Percentiles rank a stretch among this genome's conserved stretches.
Evolutionary conservation across 2,888 invertebrate genomes (phyloP).

Genomic region (Sinopyrophorus schimmeli): DNA sequence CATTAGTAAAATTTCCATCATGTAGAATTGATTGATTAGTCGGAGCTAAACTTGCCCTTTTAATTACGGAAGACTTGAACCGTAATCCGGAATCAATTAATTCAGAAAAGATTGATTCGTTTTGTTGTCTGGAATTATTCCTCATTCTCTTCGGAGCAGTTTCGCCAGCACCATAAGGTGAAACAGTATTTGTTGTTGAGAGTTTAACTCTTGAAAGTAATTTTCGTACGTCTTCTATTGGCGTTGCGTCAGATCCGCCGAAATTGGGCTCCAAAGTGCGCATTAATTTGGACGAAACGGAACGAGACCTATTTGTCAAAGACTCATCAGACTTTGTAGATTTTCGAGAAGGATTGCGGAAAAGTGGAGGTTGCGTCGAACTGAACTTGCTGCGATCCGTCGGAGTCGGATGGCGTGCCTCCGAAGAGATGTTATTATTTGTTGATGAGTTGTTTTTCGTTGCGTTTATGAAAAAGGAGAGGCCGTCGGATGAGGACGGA

Average conservation of each 20-base stretch:
- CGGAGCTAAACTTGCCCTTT: conserved; percentile 22
- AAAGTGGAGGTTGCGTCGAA: no score
- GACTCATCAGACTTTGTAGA: no score
- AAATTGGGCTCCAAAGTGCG: conserved; percentile 7
- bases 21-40: conserved; percentile 29
- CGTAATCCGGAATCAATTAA: conserved; percentile 22
- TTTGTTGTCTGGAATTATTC: conserved; percentile 17
- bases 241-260: conserved; percentile 4
- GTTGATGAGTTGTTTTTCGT: neutral
- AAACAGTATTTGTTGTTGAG: neutral
- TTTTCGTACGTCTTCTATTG: neutral
- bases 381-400: no score
- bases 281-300: conserved; percentile 11
- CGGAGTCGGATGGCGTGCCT: no score
- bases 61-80: conserved; percentile 22
- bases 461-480: no score
- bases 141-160: conserved; percentile 6
- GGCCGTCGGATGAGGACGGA: no score
- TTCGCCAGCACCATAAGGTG: no score
- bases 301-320: neutral
- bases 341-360: no score
- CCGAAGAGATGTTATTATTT: neutral
- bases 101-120: conserved; percentile 22
- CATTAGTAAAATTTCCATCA: conserved; percentile 17
- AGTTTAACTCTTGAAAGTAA: neutral